Base-by-base conservation (phyloP, 2,888 invertebrate species). In the Tinea pellionella region DNA sequence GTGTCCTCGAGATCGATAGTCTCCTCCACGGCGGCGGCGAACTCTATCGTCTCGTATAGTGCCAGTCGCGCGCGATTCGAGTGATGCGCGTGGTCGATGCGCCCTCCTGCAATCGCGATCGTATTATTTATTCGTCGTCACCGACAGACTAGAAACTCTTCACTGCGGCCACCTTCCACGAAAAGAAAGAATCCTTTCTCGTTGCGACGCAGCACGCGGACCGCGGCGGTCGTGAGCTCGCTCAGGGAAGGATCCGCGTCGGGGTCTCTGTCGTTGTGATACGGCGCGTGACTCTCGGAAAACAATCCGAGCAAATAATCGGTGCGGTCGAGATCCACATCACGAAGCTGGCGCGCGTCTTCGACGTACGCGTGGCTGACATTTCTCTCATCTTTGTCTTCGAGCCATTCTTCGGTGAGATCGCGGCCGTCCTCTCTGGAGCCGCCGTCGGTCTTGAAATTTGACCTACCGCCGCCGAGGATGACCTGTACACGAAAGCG, bases 111-210 rank as follows among this genome's bases (percentile, higher is more conserved):
- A 37, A 37, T n/a, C n/a, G n/a, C n/a, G n/a, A n/a, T n/a, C n/a
- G n/a, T n/a, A n/a, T n/a, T n/a, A n/a, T n/a, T n/a, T n/a, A n/a
- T n/a, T n/a, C n/a, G n/a, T n/a, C n/a, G n/a, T n/a, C n/a, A n/a
- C n/a, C n/a, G n/a, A n/a, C n/a, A n/a, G n/a, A n/a, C n/a, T n/a
- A n/a, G n/a, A n/a, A n/a, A n/a, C n/a, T n/a, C n/a, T n/a, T n/a
- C 15, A 16, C 15, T 58, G 59, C 18, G 13, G 12, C 1, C 6
- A 47, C 55, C 57, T 47, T 89, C 89, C 0, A 92, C 90, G 63
- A 92, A 89, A 0, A 93, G 75, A 63, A 92, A 90, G 70, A 85
- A 93, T 15, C 93, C 92, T 0, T 90, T 88, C 1, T 67, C 61
- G 62, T 88, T 80, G 61, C 83, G 86, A 59, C 81, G 76, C 2